These are phyloP conservation scores for Gorsachius magnificus DNA, from an alignment of 2,797 vertebrate genomes.

Conservation along the genomic window DNA sequence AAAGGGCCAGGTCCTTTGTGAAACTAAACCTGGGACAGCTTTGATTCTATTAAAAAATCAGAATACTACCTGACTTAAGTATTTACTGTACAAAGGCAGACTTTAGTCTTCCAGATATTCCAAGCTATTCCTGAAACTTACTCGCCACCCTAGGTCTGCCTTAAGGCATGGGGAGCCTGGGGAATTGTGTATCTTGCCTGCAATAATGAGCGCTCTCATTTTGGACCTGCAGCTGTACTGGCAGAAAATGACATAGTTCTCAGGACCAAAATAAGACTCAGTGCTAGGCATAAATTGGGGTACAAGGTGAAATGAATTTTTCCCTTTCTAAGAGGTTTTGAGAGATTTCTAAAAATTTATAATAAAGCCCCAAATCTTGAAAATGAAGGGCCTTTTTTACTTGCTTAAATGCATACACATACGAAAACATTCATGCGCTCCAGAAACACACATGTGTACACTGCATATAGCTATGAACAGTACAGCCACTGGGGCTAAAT, in stretches of 20 bases:
- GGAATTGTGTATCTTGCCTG: background rate
- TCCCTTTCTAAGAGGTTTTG: background rate
- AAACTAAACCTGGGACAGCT: background rate
- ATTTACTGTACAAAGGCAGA: background rate
- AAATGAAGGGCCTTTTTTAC: background rate
- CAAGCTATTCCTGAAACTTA: background rate
- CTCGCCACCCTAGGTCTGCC: background rate
- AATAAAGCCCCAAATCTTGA: background rate
- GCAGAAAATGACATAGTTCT: background rate
- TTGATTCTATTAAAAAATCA: background rate
- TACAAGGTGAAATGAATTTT: background rate
- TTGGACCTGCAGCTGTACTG: background rate
- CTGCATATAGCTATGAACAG: background rate
- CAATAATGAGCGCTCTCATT: background rate
- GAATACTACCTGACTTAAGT: background rate
- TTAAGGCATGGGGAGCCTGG: background rate
- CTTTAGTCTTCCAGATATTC: background rate
- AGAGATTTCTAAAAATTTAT: background rate
- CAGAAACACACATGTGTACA: background rate
- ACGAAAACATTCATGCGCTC: background rate
- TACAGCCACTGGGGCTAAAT: background rate
- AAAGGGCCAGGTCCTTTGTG: background rate
- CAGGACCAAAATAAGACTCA: background rate
- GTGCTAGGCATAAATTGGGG: background rate
- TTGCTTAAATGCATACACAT: fast-evolving